These are phyloP conservation scores for Epistrophe eligans DNA, from an alignment of 2,888 invertebrate species.

Conservation along the genomic window DNA sequence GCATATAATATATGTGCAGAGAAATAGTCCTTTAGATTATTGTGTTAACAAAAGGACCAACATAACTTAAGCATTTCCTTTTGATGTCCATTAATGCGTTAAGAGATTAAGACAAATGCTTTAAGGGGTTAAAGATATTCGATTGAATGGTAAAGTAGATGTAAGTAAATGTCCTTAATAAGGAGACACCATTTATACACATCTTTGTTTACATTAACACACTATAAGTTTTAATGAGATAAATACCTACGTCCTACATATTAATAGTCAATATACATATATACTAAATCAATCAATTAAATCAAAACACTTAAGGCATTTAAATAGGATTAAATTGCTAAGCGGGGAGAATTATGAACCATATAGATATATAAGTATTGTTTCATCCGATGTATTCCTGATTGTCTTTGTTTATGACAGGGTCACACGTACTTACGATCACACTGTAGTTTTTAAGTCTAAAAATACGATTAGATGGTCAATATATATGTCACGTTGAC, in stretches of 20 bases:
- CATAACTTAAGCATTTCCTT: background rate
- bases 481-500: too few species aligned
- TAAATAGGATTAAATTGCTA: background rate
- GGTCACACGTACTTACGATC: too few species aligned
- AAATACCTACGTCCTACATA: too few species aligned
- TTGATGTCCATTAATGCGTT: constrained; percentile 2
- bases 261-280: too few species aligned
- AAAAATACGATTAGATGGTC: too few species aligned
- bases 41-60: background rate
- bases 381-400: background rate
- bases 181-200: background rate
- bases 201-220: constrained; percentile 2
- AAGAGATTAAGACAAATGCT: constrained; percentile 1
- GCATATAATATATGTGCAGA: background rate
- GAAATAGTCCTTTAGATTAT: background rate
- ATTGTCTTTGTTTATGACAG: too few species aligned
- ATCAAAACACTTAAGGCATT: background rate
- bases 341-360: background rate
- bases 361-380: too few species aligned
- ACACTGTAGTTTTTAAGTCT: too few species aligned
- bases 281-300: constrained; percentile 1
- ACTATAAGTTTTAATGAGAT: background rate
- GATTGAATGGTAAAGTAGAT: background rate
- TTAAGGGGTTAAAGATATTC: background rate
- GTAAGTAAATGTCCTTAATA: background rate